Evolutionary conservation across 2,797 vertebrate genomes (phyloP), one percentile per base, ranked within the genome.

Genomic region (Microctenopoma steveboyesi): DNA sequence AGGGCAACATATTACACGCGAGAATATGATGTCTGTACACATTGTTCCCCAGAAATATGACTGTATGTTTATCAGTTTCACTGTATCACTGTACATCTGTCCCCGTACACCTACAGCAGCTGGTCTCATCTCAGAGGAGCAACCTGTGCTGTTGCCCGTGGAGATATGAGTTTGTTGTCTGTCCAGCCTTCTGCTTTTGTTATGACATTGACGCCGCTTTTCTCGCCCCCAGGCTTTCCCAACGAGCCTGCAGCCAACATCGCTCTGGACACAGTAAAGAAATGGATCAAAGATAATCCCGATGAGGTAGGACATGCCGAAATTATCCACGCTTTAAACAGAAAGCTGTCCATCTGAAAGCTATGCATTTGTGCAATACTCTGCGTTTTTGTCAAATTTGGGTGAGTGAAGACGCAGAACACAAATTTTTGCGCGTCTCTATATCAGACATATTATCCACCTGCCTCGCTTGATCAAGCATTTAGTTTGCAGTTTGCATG

Each of bases 231-330:
- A 99, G 98, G 98, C 72, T 99, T 98, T 82, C 98, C 98, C 69
- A 99, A 99, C 33, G 97, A 98, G 56, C 97, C 97, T 64, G 98
- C 98, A 78, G 97, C 97, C 33, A 81, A 93, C 55, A 96, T 98
- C 66, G 97, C 98, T 84, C 95, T 99, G 84, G 90, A 89, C 58
- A 98, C 97, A 50, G 93, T 92, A 74, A 98, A 95, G 91, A 93
- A 91, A 74, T 99, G 97, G 97, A 91, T 99, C 71, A 91, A 88
- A 88, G 95, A 95, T 83, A 95, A 98, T 86, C 90, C 92, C 64
- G 93, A 95, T 69, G 93, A 96, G 96, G 98, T 98, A 96, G 63
- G 95, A 93, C 40, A 91, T 93, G 94, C 92, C 95, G 93, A 67
- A 4, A 8, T 62, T 14, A 65, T 66, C 25, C 60, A 43, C 65